These are phyloP conservation scores for Pyrgilauda ruficollis DNA, from an alignment of 2,113 vertebrate genomes.

Conservation along the genomic window DNA sequence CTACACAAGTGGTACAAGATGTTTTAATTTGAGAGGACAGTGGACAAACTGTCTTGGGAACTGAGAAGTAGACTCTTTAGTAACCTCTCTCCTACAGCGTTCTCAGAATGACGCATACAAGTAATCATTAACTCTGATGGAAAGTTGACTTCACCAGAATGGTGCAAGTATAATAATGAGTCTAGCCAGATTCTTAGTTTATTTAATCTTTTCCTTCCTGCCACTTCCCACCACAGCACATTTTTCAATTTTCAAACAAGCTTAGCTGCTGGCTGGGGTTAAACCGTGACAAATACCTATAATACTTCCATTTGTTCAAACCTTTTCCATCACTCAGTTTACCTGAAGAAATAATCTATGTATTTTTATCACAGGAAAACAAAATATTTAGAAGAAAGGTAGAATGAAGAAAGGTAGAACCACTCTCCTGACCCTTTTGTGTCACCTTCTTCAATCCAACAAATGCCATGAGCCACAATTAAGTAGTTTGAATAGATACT, in stretches of 20 bases:
- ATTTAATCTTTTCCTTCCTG: constrained; percentile 21
- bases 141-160: background rate
- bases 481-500: background rate
- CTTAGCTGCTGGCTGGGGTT: background rate
- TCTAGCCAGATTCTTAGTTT: background rate
- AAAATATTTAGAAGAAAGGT: background rate
- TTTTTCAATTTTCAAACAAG: background rate
- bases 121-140: constrained; percentile 34
- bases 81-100: background rate
- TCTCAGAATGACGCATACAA: background rate
- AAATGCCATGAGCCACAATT: background rate
- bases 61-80: background rate
- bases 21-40: background rate
- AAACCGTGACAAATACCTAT: background rate
- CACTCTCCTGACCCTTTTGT: background rate
- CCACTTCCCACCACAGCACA: background rate
- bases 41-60: background rate
- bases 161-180: background rate
- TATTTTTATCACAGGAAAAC: background rate
- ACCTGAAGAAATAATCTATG: background rate
- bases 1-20: background rate
- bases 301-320: background rate
- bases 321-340: background rate
- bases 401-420: background rate
- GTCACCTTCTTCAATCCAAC: background rate